Evolutionary conservation across 2,888 invertebrate genomes (phyloP), one percentile per base, ranked within the genome.

Genomic region (Drosophila falleni): DNA sequence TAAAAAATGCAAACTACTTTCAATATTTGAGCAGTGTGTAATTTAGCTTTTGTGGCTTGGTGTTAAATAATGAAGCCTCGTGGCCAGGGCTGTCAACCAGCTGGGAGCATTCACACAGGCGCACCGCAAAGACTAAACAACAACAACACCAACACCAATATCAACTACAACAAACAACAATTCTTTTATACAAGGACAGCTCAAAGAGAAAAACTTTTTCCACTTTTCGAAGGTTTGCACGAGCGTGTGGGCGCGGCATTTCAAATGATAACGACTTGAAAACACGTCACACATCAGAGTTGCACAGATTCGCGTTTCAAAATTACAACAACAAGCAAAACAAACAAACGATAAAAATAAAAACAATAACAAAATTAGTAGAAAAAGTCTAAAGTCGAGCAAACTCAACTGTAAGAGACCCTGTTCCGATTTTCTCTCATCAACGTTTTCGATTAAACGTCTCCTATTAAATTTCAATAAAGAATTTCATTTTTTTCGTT

Each of bases 21-120:
- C 53, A 69, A 77, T 63, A 59, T 62, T 75, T 60, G 26, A 76
- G n/a, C 42, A 50, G 39, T 1, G 8, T 15, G 6, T 60, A 71
- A 59, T 75, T 62, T 37, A 44, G 37, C 8, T 16, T 29, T 44
- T 23, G 29, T 10, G 23, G 29, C 13, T 39, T 15, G 31, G 58
- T 29, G 54, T 60, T 63, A 61, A 73, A 54, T 61, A 46, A 69
- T 64, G 11, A 54, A 33, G 5, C 23, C 49, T 41, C 44, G 19
- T 53, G 49, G 35, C 44, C 50, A 64, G 64, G 54, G 53, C 74
- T 64, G 50, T 19, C 49, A 61, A 54, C 39, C 74, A 74, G 41
- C 61, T 76, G 76, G 46, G 5, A n/a, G 46, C 42, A 9, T 74
- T 76, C 76, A 70, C 76, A 78, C 15, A 35, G 42, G 55, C 58